Conservation (phyloP, 1,140 invertebrate species). For the Leptopilina boulardi region DNA sequence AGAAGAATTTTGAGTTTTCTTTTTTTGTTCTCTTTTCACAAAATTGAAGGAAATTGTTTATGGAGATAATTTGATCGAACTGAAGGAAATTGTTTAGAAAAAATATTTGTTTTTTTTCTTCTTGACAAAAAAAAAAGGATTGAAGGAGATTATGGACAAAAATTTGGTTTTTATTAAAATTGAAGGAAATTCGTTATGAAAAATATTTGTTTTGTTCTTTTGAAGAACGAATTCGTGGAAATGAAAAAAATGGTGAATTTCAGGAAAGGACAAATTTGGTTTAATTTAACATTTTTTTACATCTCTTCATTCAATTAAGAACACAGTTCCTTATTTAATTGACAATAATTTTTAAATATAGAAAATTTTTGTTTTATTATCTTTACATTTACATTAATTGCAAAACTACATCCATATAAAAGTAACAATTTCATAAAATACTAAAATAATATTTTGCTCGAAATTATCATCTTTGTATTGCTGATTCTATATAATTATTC, state of each 20-base stretch:
- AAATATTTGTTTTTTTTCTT: not conserved
- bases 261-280: constrained; percentile 27
- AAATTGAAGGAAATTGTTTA: not conserved
- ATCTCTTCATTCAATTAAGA: not conserved
- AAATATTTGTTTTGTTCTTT: not conserved
- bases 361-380: not conserved
- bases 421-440: not conserved
- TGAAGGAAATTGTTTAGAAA: not conserved
- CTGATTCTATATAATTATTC: constrained; percentile 24
- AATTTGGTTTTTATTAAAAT: not conserved
- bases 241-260: constrained; percentile 37
- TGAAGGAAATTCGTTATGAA: not conserved
- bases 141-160: constrained; percentile 4
- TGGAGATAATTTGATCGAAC: not conserved
- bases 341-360: not conserved
- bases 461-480: not conserved
- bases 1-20: not conserved
- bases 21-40: not conserved
- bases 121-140: too few species aligned
- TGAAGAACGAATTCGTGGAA: constrained; percentile 16
- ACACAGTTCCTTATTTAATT: not conserved
- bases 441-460: not conserved
- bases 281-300: constrained; percentile 47
- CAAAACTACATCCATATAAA: not conserved
- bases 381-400: not conserved